Conservation (phyloP, 53 echinoderm and acorn worm species). For the Luidia sarsii region DNA sequence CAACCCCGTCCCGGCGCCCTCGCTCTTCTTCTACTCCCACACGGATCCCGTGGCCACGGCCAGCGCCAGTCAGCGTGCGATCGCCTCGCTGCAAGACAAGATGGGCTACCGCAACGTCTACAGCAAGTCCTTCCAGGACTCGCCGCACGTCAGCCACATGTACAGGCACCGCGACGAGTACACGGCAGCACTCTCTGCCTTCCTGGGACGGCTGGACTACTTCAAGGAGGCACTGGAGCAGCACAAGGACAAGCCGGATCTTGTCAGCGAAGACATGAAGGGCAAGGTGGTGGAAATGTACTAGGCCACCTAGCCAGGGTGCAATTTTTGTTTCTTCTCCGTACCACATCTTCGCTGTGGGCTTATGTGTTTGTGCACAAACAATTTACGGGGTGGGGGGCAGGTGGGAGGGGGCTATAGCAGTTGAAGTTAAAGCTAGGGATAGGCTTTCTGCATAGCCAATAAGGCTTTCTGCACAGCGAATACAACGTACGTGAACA, state of each 20-base stretch:
- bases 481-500: no score
- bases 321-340: no score
- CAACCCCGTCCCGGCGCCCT: slow-evolving; percentile 76
- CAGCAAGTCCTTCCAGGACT: slow-evolving; percentile 79
- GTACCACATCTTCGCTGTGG: no score
- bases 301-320: no score
- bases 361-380: no score
- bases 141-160: slow-evolving; percentile 92
- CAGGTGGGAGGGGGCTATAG: no score
- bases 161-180: slow-evolving; percentile 84
- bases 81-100: slow-evolving; percentile 52
- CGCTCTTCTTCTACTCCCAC: slow-evolving; percentile 88
- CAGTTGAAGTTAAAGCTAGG: no score
- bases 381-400: no score
- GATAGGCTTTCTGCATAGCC: no score
- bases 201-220: slow-evolving; percentile 68
- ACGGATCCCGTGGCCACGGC: slow-evolving; percentile 80
- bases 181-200: slow-evolving; percentile 55
- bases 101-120: slow-evolving; percentile 77
- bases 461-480: no score
- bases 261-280: slow-evolving; percentile 15
- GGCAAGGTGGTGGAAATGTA: not conserved
- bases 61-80: slow-evolving; percentile 56
- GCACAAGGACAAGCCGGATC: slow-evolving; percentile 8
- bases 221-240: slow-evolving; percentile 58